Conservation (phyloP, 1,140 invertebrate species). For the Himalopsyche phryganea region DNA sequence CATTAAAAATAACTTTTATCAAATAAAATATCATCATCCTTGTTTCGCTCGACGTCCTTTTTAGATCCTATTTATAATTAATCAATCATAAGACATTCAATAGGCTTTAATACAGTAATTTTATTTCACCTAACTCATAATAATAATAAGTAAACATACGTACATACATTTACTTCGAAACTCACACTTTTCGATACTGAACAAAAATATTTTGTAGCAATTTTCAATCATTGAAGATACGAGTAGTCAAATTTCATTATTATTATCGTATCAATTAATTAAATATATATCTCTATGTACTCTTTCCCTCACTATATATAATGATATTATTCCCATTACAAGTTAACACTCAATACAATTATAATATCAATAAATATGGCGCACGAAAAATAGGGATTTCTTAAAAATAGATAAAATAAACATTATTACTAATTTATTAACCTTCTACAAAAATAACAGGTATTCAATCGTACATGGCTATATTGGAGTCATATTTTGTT, state of each 20-base stretch:
- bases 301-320: neutral
- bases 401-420: constrained; percentile 20
- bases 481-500: neutral
- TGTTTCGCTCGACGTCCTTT: constrained; percentile 16
- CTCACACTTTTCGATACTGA: neutral
- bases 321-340: constrained; percentile 2
- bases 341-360: constrained; percentile 11
- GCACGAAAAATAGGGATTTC: constrained; percentile 28
- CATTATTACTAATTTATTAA: neutral
- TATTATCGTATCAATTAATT: neutral
- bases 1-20: constrained; percentile 20
- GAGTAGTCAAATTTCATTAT: neutral
- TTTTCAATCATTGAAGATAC: neutral
- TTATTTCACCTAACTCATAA: neutral
- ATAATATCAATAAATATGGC: constrained; percentile 30
- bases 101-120: constrained; percentile 26
- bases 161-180: neutral
- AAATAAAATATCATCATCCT: constrained; percentile 11
- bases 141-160: neutral
- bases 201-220: neutral
- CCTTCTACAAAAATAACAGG: neutral
- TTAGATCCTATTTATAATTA: constrained; percentile 28
- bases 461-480: neutral
- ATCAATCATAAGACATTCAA: constrained; percentile 35
- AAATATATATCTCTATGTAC: constrained; percentile 1